Conservation (phyloP, 2,888 invertebrate genomes). For the Nezara viridula region DNA sequence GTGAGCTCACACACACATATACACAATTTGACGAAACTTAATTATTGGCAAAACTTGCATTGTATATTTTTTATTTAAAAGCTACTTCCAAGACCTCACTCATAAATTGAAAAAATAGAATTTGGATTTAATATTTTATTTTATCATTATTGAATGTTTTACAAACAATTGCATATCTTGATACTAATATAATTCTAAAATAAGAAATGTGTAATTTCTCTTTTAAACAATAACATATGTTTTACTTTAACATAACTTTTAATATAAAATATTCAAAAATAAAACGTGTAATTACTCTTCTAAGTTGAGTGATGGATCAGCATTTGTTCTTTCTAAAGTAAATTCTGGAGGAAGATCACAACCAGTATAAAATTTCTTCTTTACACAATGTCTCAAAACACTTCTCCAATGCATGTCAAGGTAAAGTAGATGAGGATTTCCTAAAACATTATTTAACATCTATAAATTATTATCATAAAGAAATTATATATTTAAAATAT, state of each 20-base stretch:
- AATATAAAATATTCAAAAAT: not conserved
- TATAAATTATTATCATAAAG: not conserved
- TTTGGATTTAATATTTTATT: not conserved
- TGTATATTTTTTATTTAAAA: too few relatives aligned
- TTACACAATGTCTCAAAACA: constrained; percentile 76
- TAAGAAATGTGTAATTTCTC: too few relatives aligned
- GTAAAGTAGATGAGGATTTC: constrained; percentile 76
- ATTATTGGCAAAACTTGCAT: too few relatives aligned
- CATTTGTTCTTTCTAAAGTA: constrained; percentile 51
- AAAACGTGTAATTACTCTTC: not conserved
- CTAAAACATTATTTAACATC: not conserved
- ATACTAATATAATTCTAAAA: not conserved
- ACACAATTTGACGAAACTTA: too few relatives aligned
- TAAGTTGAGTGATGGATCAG: constrained; percentile 32
- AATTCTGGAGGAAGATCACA: constrained; percentile 74
- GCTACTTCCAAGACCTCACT: not conserved
- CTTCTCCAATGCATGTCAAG: constrained; percentile 79
- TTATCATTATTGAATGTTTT: not conserved
- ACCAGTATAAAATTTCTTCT: constrained; percentile 78
- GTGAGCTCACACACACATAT: too few relatives aligned
- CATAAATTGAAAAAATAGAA: not conserved
- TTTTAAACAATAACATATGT: not conserved
- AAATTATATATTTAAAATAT: not conserved
- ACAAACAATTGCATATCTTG: not conserved
- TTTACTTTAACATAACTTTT: too few relatives aligned